These are phyloP conservation scores for Bufo gargarizans DNA, from an alignment of 2,113 vertebrate species.

Conservation along the genomic window DNA sequence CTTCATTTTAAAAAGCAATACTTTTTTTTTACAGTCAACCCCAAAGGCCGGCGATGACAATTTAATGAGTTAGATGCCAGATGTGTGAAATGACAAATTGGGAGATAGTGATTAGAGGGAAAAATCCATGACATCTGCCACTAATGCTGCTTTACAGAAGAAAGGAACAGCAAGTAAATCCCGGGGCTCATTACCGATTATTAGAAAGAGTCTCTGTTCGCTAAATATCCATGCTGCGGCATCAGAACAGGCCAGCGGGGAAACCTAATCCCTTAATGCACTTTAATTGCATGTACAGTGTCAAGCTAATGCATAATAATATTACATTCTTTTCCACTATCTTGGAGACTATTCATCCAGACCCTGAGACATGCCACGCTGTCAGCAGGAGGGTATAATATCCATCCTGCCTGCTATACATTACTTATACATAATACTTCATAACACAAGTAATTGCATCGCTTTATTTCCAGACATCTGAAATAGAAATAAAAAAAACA, in stretches of 20 bases:
- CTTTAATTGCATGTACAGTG: conserved; percentile 31
- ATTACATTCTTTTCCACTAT: conserved; percentile 6
- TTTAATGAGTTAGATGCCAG: conserved; percentile 26
- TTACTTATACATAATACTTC: neutral
- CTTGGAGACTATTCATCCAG: neutral
- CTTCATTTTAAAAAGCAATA: too few relatives aligned
- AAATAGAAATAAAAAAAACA: neutral
- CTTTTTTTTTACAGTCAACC: too few relatives aligned
- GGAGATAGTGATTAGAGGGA: conserved; percentile 28
- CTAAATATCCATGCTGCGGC: conserved; percentile 26
- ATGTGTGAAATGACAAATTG: conserved; percentile 32
- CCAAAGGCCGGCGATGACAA: neutral
- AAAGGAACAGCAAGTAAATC: conserved; percentile 29
- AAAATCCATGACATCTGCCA: conserved; percentile 27
- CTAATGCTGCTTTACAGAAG: conserved; percentile 5
- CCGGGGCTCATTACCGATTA: conserved; percentile 24
- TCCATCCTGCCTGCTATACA: neutral
- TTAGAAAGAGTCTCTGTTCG: conserved; percentile 36
- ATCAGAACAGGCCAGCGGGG: conserved; percentile 8
- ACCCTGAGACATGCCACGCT: neutral
- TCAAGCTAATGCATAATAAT: conserved; percentile 23
- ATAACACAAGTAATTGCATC: neutral
- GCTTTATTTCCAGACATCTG: neutral
- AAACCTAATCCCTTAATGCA: conserved; percentile 24
- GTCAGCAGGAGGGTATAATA: neutral